These are phyloP conservation scores for Betta splendens DNA, from an alignment of 2,797 vertebrate genomes.

Conservation along the genomic window DNA sequence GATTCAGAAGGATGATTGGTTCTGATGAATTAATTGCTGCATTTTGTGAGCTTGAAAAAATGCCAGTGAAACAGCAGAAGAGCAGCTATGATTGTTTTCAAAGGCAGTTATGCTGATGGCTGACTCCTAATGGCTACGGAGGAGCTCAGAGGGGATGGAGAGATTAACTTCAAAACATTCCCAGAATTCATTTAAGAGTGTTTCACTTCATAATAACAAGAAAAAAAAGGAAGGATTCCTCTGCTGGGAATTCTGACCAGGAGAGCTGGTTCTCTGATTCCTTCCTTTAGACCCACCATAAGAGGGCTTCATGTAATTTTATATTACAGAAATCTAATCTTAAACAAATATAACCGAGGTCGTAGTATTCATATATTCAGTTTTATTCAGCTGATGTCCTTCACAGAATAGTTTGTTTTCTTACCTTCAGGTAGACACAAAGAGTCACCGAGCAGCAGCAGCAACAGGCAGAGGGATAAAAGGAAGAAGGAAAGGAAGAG, in stretches of 20 bases:
- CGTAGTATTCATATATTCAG: background rate
- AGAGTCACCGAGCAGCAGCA: slow-evolving; percentile 20
- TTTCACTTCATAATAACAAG: slow-evolving; percentile 42
- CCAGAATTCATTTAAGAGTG: slow-evolving; percentile 51
- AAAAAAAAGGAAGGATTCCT: slow-evolving; percentile 36
- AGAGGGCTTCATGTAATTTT: slow-evolving; percentile 20
- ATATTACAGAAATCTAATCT: slow-evolving; percentile 6
- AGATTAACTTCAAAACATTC: slow-evolving; percentile 64
- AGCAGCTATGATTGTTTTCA: slow-evolving; percentile 62
- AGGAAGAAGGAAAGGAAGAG: slow-evolving; percentile 7
- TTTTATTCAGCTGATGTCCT: background rate
- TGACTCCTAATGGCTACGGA: slow-evolving; percentile 46
- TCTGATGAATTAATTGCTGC: slow-evolving; percentile 58
- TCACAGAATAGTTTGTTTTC: slow-evolving; percentile 42
- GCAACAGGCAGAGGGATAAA: slow-evolving; percentile 11
- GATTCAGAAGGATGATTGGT: slow-evolving; percentile 46
- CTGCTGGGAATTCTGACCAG: slow-evolving; percentile 29
- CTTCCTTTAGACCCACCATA: slow-evolving; percentile 13
- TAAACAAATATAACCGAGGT: background rate
- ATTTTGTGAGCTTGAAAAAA: slow-evolving; percentile 42
- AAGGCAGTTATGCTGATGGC: slow-evolving; percentile 42
- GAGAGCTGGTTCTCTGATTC: slow-evolving; percentile 15
- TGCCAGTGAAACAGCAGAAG: slow-evolving; percentile 31
- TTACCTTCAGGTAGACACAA: slow-evolving; percentile 68
- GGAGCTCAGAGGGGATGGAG: slow-evolving; percentile 40